Evolutionary conservation across 2,113 vertebrate genomes (phyloP).

Genomic region (Desmodus rotundus): DNA sequence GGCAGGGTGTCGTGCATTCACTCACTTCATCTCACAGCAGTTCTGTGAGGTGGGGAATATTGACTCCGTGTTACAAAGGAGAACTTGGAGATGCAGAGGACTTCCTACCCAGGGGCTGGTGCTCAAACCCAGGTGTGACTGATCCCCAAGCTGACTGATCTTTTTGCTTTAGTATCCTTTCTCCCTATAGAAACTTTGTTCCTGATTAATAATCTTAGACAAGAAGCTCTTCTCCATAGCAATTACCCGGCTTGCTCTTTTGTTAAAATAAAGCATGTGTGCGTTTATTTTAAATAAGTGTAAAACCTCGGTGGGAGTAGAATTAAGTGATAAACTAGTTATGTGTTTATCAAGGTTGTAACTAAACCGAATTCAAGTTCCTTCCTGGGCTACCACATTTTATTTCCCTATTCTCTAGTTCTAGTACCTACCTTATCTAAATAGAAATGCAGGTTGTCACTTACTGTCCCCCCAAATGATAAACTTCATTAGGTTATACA

Average conservation of each 20-base stretch:
- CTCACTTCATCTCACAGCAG: not conserved
- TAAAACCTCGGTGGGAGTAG: not conserved
- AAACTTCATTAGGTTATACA: not conserved
- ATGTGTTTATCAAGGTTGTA: not conserved
- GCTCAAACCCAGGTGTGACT: not conserved
- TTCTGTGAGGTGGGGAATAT: not conserved
- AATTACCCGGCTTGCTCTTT: conserved; percentile 1
- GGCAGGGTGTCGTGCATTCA: not conserved
- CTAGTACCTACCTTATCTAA: not conserved
- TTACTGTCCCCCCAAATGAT: not conserved
- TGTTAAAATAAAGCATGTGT: not conserved
- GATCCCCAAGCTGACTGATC: not conserved
- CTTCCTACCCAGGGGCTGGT: not conserved
- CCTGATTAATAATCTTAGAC: not conserved
- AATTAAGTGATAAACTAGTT: not conserved
- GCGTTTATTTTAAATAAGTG: conserved; percentile 33
- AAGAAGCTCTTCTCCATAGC: not conserved
- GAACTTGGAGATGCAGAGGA: not conserved
- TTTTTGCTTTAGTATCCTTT: conserved; percentile 7
- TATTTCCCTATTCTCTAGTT: conserved; percentile 31
- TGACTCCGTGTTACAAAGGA: not conserved
- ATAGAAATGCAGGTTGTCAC: conserved; percentile 41
- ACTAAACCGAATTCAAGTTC: not conserved
- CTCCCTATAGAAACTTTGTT: not conserved
- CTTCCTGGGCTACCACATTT: not conserved